These are phyloP conservation scores for Anarsia innoxiella DNA, from an alignment of 2,888 invertebrate genomes.

Conservation along the genomic window DNA sequence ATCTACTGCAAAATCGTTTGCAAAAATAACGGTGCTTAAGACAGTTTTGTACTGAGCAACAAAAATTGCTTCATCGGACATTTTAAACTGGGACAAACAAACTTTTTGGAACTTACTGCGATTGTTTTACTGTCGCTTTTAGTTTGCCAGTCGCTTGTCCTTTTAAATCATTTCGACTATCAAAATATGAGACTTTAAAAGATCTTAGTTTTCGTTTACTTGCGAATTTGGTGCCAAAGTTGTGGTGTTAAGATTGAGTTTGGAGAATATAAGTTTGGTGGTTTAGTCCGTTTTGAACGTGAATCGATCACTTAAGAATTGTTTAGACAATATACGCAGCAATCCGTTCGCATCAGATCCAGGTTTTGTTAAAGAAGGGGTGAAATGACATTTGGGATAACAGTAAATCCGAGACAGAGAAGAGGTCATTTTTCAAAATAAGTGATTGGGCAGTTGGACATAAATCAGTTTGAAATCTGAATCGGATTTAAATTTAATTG, in stretches of 20 bases:
- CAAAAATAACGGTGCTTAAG: conserved; percentile 19
- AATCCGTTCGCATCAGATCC: conserved; percentile 65
- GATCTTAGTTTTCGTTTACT: conserved; percentile 12
- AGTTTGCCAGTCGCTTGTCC: conserved; percentile 18
- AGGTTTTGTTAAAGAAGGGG: conserved; percentile 66
- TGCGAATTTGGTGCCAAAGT: conserved; percentile 14
- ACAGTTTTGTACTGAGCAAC: conserved; percentile 23
- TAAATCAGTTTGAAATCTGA: too few relatives aligned
- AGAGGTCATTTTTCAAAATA: conserved; percentile 66
- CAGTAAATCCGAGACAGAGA: conserved; percentile 49
- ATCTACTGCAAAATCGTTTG: too few relatives aligned
- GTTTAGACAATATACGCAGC: conserved; percentile 64
- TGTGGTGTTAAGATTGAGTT: conserved; percentile 18
- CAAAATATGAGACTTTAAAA: conserved; percentile 44
- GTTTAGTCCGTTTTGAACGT: too few relatives aligned
- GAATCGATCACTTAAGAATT: conserved; percentile 59
- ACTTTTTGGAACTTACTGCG: conserved; percentile 28
- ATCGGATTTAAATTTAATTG: too few relatives aligned
- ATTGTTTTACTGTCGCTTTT: conserved; percentile 27
- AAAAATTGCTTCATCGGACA: conserved; percentile 50
- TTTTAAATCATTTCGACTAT: conserved; percentile 35
- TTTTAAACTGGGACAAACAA: conserved; percentile 38
- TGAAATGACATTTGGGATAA: conserved; percentile 66
- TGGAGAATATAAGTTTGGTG: too few relatives aligned
- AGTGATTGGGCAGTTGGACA: conserved; percentile 27